Percentiles rank a stretch among this genome's conserved stretches.
These are phyloP conservation scores for Akabosia matsudoensis DNA, from an alignment of 1,140 invertebrate genomes.

Conservation along the genomic window DNA sequence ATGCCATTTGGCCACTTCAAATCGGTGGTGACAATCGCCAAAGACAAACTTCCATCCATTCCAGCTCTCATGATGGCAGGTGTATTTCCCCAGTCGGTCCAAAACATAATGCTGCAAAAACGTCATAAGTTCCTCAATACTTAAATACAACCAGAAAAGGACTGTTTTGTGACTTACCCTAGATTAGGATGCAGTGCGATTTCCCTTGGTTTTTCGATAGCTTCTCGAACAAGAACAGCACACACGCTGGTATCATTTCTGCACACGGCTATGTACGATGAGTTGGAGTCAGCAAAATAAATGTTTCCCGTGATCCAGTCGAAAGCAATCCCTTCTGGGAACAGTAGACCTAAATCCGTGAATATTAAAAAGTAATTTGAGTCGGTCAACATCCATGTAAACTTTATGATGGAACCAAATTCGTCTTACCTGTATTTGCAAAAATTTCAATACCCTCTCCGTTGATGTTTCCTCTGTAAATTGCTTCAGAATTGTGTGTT, in stretches of 20 bases:
- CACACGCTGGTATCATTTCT: slow-evolving; percentile 61
- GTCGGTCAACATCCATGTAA: no score
- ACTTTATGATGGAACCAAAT: no score
- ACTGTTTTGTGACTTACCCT: slow-evolving; percentile 44
- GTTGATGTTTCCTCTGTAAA: slow-evolving; percentile 59
- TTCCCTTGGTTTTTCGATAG: slow-evolving; percentile 49
- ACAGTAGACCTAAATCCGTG: slow-evolving; percentile 59
- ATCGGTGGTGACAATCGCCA: slow-evolving; percentile 66
- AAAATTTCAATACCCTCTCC: slow-evolving; percentile 58
- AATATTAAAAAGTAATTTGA: not conserved
- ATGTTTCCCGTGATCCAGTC: slow-evolving; percentile 78
- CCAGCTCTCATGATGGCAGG: slow-evolving; percentile 71
- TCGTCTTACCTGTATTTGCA: slow-evolving; percentile 53
- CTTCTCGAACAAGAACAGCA: slow-evolving; percentile 55
- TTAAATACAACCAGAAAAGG: no score
- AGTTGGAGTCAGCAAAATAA: slow-evolving; percentile 72
- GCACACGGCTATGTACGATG: slow-evolving; percentile 72
- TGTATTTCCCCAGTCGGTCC: slow-evolving; percentile 75
- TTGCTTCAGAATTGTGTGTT: slow-evolving; percentile 61
- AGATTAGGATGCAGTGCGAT: slow-evolving; percentile 52
- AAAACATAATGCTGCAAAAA: slow-evolving; percentile 69
- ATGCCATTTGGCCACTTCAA: slow-evolving; percentile 60
- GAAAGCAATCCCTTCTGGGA: slow-evolving; percentile 70
- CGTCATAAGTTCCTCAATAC: no score
- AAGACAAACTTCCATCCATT: slow-evolving; percentile 75